Conservation (phyloP, 2,797 vertebrate genomes). For the Pampus argenteus region DNA sequence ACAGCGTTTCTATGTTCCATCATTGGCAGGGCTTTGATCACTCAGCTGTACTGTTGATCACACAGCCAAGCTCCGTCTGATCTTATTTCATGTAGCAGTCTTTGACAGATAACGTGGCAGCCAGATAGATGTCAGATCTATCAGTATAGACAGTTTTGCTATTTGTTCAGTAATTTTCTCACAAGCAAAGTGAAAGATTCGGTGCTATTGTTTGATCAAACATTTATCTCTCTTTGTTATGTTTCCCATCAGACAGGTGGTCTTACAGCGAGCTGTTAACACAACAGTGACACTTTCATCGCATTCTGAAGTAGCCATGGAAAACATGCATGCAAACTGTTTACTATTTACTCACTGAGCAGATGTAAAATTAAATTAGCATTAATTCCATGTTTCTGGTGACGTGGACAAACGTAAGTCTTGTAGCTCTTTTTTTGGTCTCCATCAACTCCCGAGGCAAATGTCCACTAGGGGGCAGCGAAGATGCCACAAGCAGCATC, state of each 20-base stretch:
- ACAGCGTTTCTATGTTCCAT: constrained; percentile 30
- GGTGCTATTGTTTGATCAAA: background rate
- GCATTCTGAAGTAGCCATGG: too few relatives aligned
- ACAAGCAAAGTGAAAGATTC: background rate
- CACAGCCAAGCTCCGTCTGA: constrained; percentile 24
- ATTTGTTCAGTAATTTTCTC: background rate
- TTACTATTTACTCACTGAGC: too few relatives aligned
- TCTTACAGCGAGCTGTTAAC: too few relatives aligned
- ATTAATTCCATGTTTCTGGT: too few relatives aligned
- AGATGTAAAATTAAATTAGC: too few relatives aligned
- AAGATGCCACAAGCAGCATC: too few relatives aligned
- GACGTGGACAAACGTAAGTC: too few relatives aligned
- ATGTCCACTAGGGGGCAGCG: too few relatives aligned
- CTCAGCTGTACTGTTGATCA: constrained; percentile 48
- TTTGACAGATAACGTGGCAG: constrained; percentile 26
- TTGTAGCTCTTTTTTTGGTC: too few relatives aligned
- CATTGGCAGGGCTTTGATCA: constrained; percentile 46
- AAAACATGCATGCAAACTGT: too few relatives aligned
- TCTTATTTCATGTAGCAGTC: constrained; percentile 24
- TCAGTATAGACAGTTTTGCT: background rate
- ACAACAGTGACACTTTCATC: too few relatives aligned
- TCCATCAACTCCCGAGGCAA: too few relatives aligned
- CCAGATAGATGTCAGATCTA: constrained; percentile 23
- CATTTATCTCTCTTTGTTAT: background rate
- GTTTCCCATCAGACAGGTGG: background rate